Conservation (phyloP, 1,140 invertebrate species). For the Ylistrum balloti region DNA sequence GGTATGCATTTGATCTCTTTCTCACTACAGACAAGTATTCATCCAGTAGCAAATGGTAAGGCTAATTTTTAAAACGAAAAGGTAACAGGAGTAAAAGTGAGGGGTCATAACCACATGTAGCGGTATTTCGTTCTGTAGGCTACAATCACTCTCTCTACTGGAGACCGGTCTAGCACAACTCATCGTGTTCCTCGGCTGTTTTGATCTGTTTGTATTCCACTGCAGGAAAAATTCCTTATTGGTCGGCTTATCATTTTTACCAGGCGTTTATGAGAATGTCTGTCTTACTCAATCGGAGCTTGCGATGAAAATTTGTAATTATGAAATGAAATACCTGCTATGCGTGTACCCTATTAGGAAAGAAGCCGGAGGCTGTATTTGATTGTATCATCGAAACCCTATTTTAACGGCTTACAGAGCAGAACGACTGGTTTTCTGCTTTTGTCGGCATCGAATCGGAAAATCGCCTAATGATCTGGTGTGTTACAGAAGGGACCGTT, state of each 20-base stretch:
- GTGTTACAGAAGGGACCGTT: not conserved
- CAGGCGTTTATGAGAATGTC: not conserved
- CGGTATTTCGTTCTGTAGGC: not conserved
- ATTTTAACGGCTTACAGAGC: not conserved
- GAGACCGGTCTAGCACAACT: not conserved
- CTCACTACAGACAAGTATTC: not conserved
- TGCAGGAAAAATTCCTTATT: slow-evolving; percentile 15
- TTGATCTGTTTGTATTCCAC: slow-evolving; percentile 33
- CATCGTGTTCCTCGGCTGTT: not conserved
- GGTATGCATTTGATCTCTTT: slow-evolving; percentile 38
- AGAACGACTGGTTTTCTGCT: slow-evolving; percentile 37
- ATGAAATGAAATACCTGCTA: slow-evolving; percentile 47
- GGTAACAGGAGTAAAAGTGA: not conserved
- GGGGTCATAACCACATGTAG: not conserved
- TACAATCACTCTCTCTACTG: slow-evolving; percentile 1
- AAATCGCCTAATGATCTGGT: slow-evolving; percentile 44
- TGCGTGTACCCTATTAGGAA: slow-evolving; percentile 10
- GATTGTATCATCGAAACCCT: slow-evolving; percentile 42
- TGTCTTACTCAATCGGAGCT: slow-evolving; percentile 2
- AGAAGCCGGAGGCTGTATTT: not conserved
- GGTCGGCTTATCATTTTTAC: slow-evolving; percentile 32
- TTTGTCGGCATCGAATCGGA: slow-evolving; percentile 41
- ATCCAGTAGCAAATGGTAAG: not conserved
- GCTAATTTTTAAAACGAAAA: slow-evolving; percentile 35
- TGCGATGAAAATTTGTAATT: slow-evolving; percentile 8